Evolutionary conservation across 2,113 vertebrate genomes (phyloP), one percentile per base, ranked within the genome.

Genomic region (Morone saxatilis): DNA sequence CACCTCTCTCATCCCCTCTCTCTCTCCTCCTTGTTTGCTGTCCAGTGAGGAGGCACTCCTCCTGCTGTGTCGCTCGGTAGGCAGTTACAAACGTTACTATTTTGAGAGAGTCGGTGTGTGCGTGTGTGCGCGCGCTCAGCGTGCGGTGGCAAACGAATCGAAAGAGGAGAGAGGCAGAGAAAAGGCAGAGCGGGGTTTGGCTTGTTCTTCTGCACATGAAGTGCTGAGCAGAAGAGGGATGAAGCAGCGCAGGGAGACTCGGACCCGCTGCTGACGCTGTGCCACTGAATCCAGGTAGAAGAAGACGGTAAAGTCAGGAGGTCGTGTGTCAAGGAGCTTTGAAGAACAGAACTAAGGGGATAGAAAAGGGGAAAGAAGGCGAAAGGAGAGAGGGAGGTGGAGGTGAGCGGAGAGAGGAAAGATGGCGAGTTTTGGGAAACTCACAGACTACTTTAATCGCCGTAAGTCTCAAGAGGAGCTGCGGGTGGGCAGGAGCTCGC

Each of bases 391-490:
- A 7, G 51, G 38, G 45, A 48, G 76, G 88, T 41, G 70, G 63
- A 88, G 83, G 80, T 76, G 65, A 77, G 65, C 2, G 6, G 50
- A 69, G 43, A 53, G 56, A 36, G 67, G 68, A 43, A 76, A 89
- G 85, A 98, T 98, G 97, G 95, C 97, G 84, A 97, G 97, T 40
- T 98, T 98, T 11, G 97, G 97, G 83, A 98, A 98, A 96, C 96
- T 97, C 90, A 97, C 97, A 12, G 97, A 98, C 83, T 97, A 97
- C 95, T 97, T 98, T 94, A 96, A 95, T 89, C 96, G 97, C 3
- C 95, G 97, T 76, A 97, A 96, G 90, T 97, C 97, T 51, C 96
- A 97, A 80, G 96, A 96, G 68, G 97, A 98, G 93, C 94, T 97
- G 83, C 94, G 94, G 66, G 95, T 95, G 1, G 91, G 94, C 77